phyloP scores from a whole-genome alignment of 2,888 invertebrate genomes.

The Volucella inanis region DNA sequence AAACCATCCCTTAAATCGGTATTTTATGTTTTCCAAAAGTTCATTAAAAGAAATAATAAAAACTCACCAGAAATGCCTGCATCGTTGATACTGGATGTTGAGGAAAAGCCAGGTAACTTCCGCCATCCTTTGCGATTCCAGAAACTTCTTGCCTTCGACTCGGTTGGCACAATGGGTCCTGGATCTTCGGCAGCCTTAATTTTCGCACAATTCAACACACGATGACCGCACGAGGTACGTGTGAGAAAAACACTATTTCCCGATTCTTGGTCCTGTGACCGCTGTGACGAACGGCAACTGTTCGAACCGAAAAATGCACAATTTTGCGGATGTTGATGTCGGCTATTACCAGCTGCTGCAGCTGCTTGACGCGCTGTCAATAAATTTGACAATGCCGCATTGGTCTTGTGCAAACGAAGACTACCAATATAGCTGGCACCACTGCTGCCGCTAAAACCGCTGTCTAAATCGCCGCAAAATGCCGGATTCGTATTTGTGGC shows the following conservation, averaged over 20 bases:
- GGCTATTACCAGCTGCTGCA: constrained; percentile 73
- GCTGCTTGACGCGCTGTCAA: constrained; percentile 78
- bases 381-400: constrained; percentile 78
- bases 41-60: not conserved
- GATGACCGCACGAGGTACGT: constrained; percentile 83
- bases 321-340: constrained; percentile 67
- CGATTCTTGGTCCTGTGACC: constrained; percentile 76
- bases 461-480: constrained; percentile 87
- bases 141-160: constrained; percentile 84
- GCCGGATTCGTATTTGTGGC: constrained; percentile 80
- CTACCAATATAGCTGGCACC: constrained; percentile 91
- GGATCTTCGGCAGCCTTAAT: constrained; percentile 84
- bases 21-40: not conserved
- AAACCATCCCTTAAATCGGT: not conserved
- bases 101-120: constrained; percentile 89
- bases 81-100: constrained; percentile 88
- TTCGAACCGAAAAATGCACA: constrained; percentile 79
- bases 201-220: constrained; percentile 82
- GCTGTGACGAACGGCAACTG: constrained; percentile 82
- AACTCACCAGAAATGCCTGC: constrained; percentile 87
- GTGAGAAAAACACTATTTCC: constrained; percentile 78
- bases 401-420: constrained; percentile 84
- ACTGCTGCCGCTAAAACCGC: constrained; percentile 92
- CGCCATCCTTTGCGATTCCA: constrained; percentile 92
- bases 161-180: constrained; percentile 80